Evolutionary conservation across 2,888 invertebrate species (phyloP).

Genomic region (Cheilosia scutellata): DNA sequence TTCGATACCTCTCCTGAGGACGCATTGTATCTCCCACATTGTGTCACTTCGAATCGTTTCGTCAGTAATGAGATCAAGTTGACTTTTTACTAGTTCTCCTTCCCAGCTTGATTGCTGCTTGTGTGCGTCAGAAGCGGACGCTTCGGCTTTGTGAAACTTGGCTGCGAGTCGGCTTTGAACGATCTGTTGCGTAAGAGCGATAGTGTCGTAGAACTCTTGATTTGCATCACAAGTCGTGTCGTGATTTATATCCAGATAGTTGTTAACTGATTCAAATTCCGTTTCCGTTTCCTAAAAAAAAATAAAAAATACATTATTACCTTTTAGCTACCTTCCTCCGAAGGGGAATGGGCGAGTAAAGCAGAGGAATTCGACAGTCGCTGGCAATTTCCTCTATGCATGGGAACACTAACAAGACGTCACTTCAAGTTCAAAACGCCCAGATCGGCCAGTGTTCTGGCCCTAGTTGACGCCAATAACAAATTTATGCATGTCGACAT

Average conservation of each 20-base stretch:
- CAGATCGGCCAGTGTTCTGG: conserved; percentile 55
- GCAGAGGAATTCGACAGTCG: conserved; percentile 69
- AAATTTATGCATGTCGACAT: conserved; percentile 73
- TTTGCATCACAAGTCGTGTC: background rate
- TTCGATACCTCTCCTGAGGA: conserved; percentile 62
- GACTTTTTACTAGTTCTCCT: conserved; percentile 62
- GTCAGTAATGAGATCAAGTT: conserved; percentile 64
- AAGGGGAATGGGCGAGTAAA: conserved; percentile 71
- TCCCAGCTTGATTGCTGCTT: conserved; percentile 45
- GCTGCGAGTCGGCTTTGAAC: conserved; percentile 53
- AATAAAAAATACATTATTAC: background rate
- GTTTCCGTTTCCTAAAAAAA: conserved; percentile 42
- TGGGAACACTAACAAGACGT: conserved; percentile 69
- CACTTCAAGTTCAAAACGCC: conserved; percentile 65
- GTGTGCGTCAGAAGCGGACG: background rate
- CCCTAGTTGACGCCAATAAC: conserved; percentile 67
- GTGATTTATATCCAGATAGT: conserved; percentile 18
- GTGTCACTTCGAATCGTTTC: conserved; percentile 68
- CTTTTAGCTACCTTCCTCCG: conserved; percentile 54
- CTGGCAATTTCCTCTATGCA: conserved; percentile 71
- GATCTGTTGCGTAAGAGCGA: conserved; percentile 61
- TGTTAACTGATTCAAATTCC: conserved; percentile 21
- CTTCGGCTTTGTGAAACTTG: conserved; percentile 9
- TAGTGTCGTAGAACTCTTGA: conserved; percentile 64
- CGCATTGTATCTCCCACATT: conserved; percentile 71